phyloP scores from a whole-genome alignment of 2,888 invertebrate species.

The Spilosoma lubricipeda region DNA sequence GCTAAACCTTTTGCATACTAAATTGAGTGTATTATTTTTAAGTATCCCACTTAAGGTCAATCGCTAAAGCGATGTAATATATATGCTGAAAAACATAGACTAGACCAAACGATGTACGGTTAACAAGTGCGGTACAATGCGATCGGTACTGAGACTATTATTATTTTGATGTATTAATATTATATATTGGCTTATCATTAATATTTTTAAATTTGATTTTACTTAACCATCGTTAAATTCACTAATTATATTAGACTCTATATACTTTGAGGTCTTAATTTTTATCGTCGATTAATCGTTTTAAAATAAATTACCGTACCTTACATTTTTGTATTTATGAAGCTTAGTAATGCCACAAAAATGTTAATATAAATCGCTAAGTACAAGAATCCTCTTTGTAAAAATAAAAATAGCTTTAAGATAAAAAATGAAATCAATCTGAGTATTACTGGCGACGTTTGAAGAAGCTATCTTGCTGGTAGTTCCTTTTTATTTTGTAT shows the following conservation, averaged over 20 bases:
- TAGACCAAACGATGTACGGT: constrained; percentile 41
- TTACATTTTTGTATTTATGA: background rate
- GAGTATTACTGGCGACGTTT: constrained; percentile 29
- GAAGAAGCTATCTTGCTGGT: constrained; percentile 33
- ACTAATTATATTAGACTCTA: constrained; percentile 36
- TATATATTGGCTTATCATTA: too few species aligned
- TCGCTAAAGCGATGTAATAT: constrained; percentile 46
- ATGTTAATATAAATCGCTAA: background rate
- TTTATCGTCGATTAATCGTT: background rate
- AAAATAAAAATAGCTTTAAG: constrained; percentile 24
- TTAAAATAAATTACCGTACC: background rate
- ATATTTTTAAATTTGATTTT: constrained; percentile 30
- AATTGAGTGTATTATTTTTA: constrained; percentile 52
- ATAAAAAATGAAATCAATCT: constrained; percentile 26
- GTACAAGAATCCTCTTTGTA: constrained; percentile 19
- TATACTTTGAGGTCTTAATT: constrained; percentile 8
- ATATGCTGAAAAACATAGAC: constrained; percentile 37
- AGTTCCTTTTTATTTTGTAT: constrained; percentile 46
- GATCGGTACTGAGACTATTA: constrained; percentile 58
- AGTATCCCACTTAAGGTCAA: constrained; percentile 44
- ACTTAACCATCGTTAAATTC: constrained; percentile 55
- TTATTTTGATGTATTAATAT: constrained; percentile 61
- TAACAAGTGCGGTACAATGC: constrained; percentile 38
- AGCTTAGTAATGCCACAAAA: background rate
- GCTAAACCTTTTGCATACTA: constrained; percentile 50